A percentile compares a stretch with the other conserved stretches of the same genome.
phyloP scores from a whole-genome alignment of 2,888 invertebrate species.

The Thymelicus acteon region DNA sequence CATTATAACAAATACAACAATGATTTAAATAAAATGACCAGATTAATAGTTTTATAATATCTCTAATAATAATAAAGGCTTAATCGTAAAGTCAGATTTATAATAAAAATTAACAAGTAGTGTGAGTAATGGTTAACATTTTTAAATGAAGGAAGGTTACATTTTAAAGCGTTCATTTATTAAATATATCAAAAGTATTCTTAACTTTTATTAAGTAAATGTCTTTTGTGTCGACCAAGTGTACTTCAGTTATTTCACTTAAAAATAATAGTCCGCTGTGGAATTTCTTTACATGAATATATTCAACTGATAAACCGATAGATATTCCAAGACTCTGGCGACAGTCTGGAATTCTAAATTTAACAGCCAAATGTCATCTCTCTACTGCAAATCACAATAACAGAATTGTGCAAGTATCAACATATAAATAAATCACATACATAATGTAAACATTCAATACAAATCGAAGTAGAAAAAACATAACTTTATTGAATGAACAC shows the following conservation, averaged over 20 bases:
- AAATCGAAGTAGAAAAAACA: constrained; percentile 45
- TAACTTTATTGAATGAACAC: constrained; percentile 62
- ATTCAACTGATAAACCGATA: constrained; percentile 51
- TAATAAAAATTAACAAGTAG: constrained; percentile 80
- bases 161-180: constrained; percentile 78
- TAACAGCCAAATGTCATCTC: constrained; percentile 42
- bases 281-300: constrained; percentile 63
- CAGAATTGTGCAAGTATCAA: constrained; percentile 71
- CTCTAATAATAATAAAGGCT: constrained; percentile 79
- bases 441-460: constrained; percentile 66
- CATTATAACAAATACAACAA: constrained; percentile 80
- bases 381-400: constrained; percentile 57
- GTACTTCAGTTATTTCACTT: constrained; percentile 76
- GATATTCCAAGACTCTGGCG: constrained; percentile 68
- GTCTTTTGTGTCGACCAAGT: constrained; percentile 76
- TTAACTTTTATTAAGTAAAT: constrained; percentile 75
- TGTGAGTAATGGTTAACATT: constrained; percentile 84
- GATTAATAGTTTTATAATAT: constrained; percentile 80
- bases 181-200: constrained; percentile 76
- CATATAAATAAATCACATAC: constrained; percentile 70
- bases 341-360: constrained; percentile 51
- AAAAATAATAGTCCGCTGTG: constrained; percentile 68
- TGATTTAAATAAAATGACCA: constrained; percentile 85
- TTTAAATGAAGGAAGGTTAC: constrained; percentile 74
- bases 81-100: constrained; percentile 79